Evolutionary conservation across 2,797 vertebrate genomes (phyloP), one percentile per base, ranked within the genome.

Genomic region (Sardinella longiceps): DNA sequence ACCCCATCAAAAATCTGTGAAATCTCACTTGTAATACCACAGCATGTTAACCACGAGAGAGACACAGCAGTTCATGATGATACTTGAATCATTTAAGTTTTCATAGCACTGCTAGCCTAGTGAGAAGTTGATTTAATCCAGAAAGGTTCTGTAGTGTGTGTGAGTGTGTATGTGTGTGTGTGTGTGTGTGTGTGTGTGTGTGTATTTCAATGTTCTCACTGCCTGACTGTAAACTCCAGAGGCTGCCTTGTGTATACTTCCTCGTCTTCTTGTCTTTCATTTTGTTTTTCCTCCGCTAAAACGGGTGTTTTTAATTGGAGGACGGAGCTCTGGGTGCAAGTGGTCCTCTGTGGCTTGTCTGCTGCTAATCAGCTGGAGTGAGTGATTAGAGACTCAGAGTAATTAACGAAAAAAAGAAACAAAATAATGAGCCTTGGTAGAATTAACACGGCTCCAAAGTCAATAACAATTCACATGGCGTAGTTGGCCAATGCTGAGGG

Each of bases 361-460:
- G 20, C 53, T 6, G 4, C 53, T 56, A 56, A 56, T 56, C 20
- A 5, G 53, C 53, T 56, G 0, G 20, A 56, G 53, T 56, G 66
- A 74, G 66, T 74, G 25, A 74, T 74, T 37, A 74, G 66, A 63
- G 28, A 30, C 33, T 37, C 66, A 2, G 33, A 74, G 30, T 74
- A 33, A 74, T 74, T 74, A 37, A 37, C 30, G 30, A 33, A 33
- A 74, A 37, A 37, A 18, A 37, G 10, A 74, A 74, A 33, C 14
- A 37, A 74, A 74, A 74, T 74, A 74, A 74, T 37, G 66, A 74
- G 30, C 66, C 66, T 74, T 37, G 66, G 15, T 74, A 74, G 30
- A 70, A 70, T 70, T 30, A 70, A 18, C 63, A 39, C 30, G 30
- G 66, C 66, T 74, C 14, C n/a, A 37, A 39, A 74, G 66, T 74